These are phyloP conservation scores for Drosophila equinoxialis DNA, from an alignment of 1,140 invertebrate genomes.

Conservation along the genomic window DNA sequence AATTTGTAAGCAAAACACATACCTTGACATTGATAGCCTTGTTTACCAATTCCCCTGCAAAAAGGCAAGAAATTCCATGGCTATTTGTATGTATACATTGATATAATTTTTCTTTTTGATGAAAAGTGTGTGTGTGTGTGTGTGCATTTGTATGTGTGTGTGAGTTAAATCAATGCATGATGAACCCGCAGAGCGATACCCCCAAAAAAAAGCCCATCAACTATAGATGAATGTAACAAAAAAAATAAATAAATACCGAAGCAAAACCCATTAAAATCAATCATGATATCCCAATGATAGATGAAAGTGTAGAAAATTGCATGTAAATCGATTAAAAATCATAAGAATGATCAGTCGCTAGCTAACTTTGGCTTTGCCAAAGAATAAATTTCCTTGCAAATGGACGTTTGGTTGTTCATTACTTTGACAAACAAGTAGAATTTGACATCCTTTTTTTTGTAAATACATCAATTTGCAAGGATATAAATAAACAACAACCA, in stretches of 20 bases:
- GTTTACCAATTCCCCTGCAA: constrained; percentile 97
- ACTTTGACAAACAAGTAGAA: too few relatives aligned
- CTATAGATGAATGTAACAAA: constrained; percentile 1
- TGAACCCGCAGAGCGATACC: constrained; percentile 40
- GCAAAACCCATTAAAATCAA: constrained; percentile 25
- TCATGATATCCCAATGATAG: constrained; percentile 19
- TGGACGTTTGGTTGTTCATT: neutral
- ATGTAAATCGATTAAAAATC: constrained; percentile 33
- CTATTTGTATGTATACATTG: constrained; percentile 81
- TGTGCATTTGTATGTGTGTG: constrained; percentile 34
- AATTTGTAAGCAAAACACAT: constrained; percentile 84
- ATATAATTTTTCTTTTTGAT: constrained; percentile 48
- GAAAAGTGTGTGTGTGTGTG: constrained; percentile 33
- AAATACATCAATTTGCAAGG: neutral
- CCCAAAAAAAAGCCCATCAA: constrained; percentile 10
- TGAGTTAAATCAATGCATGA: constrained; percentile 31
- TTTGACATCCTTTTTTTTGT: too few relatives aligned
- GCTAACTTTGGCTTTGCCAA: neutral
- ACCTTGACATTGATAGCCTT: constrained; percentile 99
- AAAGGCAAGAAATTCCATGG: constrained; percentile 86
- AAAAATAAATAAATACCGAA: constrained; percentile 31
- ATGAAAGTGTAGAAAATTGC: constrained; percentile 17
- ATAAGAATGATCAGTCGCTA: constrained; percentile 7
- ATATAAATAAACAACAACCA: neutral
- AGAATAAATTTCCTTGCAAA: neutral